phyloP scores from a whole-genome alignment of 2,113 vertebrate species.

The Protobothrops mucrosquamatus region DNA sequence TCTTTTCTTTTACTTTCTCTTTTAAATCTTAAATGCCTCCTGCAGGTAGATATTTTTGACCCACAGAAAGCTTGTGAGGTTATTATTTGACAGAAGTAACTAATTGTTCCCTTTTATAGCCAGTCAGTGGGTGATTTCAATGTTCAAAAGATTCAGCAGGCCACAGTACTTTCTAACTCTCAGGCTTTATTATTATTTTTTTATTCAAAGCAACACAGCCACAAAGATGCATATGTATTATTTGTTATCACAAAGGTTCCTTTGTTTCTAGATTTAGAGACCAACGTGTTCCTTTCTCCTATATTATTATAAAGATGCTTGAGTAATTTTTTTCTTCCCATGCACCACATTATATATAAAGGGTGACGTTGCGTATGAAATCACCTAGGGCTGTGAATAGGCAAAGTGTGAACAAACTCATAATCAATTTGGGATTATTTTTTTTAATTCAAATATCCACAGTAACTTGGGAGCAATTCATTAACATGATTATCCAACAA shows the following conservation, averaged over 20 bases:
- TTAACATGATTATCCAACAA: background rate
- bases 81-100: conserved; percentile 28
- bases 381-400: background rate
- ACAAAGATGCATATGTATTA: conserved; percentile 12
- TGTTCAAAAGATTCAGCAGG: background rate
- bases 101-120: conserved; percentile 6
- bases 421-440: background rate
- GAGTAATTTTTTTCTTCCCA: background rate
- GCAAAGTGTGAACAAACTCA: background rate
- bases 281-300: conserved; percentile 17
- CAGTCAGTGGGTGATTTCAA: background rate
- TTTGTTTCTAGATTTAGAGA: conserved; percentile 4
- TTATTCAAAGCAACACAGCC: conserved; percentile 13
- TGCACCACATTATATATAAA: background rate
- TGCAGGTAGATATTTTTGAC: conserved; percentile 22
- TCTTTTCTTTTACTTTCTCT: background rate
- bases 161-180: conserved; percentile 21
- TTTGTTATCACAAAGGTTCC: conserved; percentile 26
- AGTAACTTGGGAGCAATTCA: background rate
- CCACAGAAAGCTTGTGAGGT: background rate
- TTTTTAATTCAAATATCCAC: background rate
- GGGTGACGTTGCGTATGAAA: background rate
- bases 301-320: conserved; percentile 3
- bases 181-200: background rate
- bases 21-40: conserved; percentile 10